Evolutionary conservation across 2,113 vertebrate species (phyloP).

Genomic region (Actenoides hombroni): DNA sequence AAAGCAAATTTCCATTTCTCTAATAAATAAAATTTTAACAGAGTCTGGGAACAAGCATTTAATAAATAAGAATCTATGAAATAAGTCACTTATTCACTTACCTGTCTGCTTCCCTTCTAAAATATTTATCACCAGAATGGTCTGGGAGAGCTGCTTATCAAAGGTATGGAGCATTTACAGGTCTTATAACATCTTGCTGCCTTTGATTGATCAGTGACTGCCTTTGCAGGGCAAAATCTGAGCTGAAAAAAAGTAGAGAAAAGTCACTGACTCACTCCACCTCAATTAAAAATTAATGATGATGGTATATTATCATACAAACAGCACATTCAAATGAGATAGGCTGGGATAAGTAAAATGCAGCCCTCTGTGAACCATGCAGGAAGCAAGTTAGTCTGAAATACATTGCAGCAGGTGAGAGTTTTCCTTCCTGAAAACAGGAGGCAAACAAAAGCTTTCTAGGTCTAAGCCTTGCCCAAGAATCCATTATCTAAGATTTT

Average conservation of each 20-base stretch:
- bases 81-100: conserved; percentile 19
- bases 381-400: background rate
- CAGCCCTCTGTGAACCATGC: background rate
- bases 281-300: conserved; percentile 8
- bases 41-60: background rate
- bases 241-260: background rate
- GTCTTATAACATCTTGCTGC: background rate
- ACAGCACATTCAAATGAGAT: background rate
- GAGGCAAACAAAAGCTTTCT: background rate
- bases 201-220: conserved; percentile 38
- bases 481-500: background rate
- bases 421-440: background rate
- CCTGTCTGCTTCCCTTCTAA: conserved; percentile 8
- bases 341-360: background rate
- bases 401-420: background rate
- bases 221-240: conserved; percentile 12
- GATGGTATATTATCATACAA: background rate
- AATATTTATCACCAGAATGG: conserved; percentile 17
- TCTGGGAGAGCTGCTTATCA: background rate
- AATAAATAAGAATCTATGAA: background rate
- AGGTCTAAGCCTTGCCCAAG: background rate
- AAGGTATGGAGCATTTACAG: background rate
- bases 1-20: conserved; percentile 13
- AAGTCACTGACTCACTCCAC: background rate
- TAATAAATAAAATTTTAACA: background rate